These are phyloP conservation scores for Gymnocephalus cernua DNA, from an alignment of 2,113 vertebrate species.

Conservation along the genomic window DNA sequence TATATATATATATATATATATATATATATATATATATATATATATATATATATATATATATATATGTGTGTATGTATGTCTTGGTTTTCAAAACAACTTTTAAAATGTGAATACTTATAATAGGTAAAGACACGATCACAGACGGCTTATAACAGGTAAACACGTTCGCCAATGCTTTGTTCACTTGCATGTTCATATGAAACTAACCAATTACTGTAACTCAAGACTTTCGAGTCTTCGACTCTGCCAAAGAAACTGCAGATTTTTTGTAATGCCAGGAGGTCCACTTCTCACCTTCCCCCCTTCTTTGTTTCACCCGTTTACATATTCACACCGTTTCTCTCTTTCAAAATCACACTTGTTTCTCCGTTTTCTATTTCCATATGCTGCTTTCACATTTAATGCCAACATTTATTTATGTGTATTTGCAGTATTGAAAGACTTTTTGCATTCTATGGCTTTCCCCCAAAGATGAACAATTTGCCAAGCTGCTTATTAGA, in stretches of 20 bases:
- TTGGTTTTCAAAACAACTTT: too few species aligned
- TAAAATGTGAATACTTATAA: too few species aligned
- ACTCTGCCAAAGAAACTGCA: not conserved
- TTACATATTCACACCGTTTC: constrained; percentile 1
- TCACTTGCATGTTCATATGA: not conserved
- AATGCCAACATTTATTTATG: constrained; percentile 59
- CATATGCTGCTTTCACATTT: constrained; percentile 49
- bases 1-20: too few species aligned
- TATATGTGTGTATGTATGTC: too few species aligned
- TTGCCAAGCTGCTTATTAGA: constrained; percentile 76
- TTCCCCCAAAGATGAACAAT: constrained; percentile 73
- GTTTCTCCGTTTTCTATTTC: constrained; percentile 20
- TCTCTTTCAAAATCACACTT: constrained; percentile 17
- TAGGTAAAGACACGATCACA: too few species aligned
- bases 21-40: too few species aligned
- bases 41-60: too few species aligned
- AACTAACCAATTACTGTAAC: not conserved
- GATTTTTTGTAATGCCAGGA: not conserved
- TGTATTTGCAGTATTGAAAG: constrained; percentile 52
- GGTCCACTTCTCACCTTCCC: constrained; percentile 1
- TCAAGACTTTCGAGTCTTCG: not conserved
- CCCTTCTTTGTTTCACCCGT: not conserved
- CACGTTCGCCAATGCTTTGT: not conserved
- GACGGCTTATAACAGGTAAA: too few species aligned
- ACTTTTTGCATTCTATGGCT: constrained; percentile 61